Conservation (phyloP, 2,888 invertebrate species). For the Chrysina gloriosa region DNA sequence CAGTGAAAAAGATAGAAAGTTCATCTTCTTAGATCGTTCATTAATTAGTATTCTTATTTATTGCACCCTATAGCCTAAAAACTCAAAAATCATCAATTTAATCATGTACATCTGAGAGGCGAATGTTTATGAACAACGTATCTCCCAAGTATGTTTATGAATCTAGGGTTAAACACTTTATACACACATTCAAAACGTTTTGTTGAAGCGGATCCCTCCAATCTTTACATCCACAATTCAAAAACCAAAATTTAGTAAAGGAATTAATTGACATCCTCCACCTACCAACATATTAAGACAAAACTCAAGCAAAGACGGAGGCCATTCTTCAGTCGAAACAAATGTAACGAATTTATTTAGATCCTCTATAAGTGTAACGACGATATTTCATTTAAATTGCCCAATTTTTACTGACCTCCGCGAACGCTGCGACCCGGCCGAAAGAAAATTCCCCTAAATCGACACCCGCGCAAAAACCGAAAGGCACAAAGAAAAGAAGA, state of each 20-base stretch:
- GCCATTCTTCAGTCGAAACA: background rate
- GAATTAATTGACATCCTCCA: background rate
- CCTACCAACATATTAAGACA: background rate
- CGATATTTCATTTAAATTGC: conserved; percentile 35
- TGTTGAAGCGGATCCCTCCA: too few relatives aligned
- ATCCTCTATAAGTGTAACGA: conserved; percentile 8
- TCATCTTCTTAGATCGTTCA: too few relatives aligned
- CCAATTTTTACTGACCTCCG: conserved; percentile 34
- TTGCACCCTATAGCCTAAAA: too few relatives aligned
- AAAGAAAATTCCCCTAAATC: conserved; percentile 24
- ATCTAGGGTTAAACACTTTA: too few relatives aligned
- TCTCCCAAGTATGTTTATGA: too few relatives aligned
- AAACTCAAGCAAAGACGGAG: background rate
- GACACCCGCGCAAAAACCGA: conserved; percentile 28
- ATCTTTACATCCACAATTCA: too few relatives aligned
- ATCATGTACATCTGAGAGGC: too few relatives aligned
- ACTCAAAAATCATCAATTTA: too few relatives aligned
- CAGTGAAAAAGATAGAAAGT: too few relatives aligned
- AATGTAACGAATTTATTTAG: conserved; percentile 31
- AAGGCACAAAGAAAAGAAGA: conserved; percentile 26
- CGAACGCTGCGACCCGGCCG: background rate
- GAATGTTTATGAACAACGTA: too few relatives aligned
- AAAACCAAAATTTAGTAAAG: background rate
- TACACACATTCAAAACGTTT: too few relatives aligned
- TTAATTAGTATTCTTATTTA: too few relatives aligned